Evolutionary conservation across 2,888 invertebrate species (phyloP), one percentile per base, ranked within the genome.

Genomic region (Metellina segmentata): DNA sequence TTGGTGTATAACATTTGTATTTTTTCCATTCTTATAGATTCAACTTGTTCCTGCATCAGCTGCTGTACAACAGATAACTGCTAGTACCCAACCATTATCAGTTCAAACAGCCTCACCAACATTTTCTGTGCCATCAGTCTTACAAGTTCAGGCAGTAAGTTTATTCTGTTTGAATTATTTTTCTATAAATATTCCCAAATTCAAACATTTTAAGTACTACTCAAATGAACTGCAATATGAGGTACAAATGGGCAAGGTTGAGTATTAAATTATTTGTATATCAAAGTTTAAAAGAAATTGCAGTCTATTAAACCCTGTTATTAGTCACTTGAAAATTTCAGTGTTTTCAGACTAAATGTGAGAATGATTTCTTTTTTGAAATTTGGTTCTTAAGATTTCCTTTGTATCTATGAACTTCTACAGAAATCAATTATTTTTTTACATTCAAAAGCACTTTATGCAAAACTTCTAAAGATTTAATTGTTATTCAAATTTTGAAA

Each of bases 41-140:
- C 96, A 96, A 94, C 96, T 96, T 93, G 96, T 96, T 48, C 96
- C 96, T 94, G 82, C 92, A 34, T 96, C 96, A 83, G 94, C 94
- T 51, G 93, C 94, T n/a, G 82, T 85, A 13, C 92, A 92, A 49
- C 90, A 90, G 34, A 79, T 85, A 51, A 77, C 78, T 7, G 52
- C 83, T 48, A 92, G 49, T 61, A 93, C 93, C 6, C 90, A 89
- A 74, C 81, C 93, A 34, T 52, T 93, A 19, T 87, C 93, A 9
- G 93, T 93, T 20, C 93, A 91, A 34, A 93, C 91, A 20, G 89
- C 89, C 13, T 85, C 93, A 6, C 91, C 93, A 2, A 93, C 93
- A n/a, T 93, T 93, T 81, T 90, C 92, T 61, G 92, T 90, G 75
- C 93, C 93, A 79, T 87, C 89, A 19, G 88, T 93, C 48, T 71